Evolutionary conservation across 2,113 vertebrate species (phyloP), one percentile per base, ranked within the genome.

Genomic region (Ptychochromis oligacanthus): DNA sequence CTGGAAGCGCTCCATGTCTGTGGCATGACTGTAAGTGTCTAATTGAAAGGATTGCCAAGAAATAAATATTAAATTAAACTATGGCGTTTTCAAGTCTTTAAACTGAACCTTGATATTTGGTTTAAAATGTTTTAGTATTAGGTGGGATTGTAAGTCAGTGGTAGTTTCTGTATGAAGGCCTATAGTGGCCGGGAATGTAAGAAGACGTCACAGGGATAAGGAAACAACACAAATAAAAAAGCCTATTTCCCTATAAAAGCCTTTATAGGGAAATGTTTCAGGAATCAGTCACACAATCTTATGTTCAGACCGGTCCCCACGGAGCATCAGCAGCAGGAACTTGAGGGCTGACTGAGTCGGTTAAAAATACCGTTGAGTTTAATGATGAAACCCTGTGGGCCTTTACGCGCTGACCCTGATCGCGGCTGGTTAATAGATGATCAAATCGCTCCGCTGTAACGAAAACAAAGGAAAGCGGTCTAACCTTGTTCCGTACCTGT

Each of bases 351-450:
- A 56, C 31, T 31, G 81, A 76, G 64, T 55, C 34, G 54, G 55
- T 40, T 64, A 36, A 64, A 74, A 55, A 82, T 56, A 49, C 13
- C 11, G 60, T n/a, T 26, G 58, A 59, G 86, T 89, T 89, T 88
- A 91, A 86, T 85, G 83, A 78, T 87, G 91, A 88, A 89, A 11
- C 85, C 85, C 70, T n/a, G 78, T 7, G 74, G 62, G 88, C 86
- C 89, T 85, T 78, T 74, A 77, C 65, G 88, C 91, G 22, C 87
- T 92, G 91, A 95, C 87, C 92, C 91, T 20, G 75, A 92, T 79
- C 86, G 31, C 86, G 31, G 86, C 87, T 85, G 87, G 94, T 95
- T 94, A 94, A 95, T 95, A 72, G 60, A 62, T 95, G 88, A 78
- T 89, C 83, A 64, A 54, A 83, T 36, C 60, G 52, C 82, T 67